phyloP scores from a whole-genome alignment of 2,888 invertebrate genomes.

The Brachyptera risi region DNA sequence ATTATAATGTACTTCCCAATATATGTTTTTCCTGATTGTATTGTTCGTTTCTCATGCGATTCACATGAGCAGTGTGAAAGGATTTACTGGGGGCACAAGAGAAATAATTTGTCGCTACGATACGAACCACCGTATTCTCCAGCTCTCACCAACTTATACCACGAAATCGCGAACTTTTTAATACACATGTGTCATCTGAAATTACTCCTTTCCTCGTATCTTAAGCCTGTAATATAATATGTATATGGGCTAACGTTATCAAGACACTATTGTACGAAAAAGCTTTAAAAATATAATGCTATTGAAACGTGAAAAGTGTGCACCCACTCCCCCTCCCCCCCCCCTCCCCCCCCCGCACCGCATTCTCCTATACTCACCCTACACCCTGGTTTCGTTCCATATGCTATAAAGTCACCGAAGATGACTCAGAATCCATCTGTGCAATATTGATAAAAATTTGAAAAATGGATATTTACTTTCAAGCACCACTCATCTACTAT shows the following conservation, averaged over 20 bases:
- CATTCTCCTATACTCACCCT: too few relatives aligned
- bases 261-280: conserved; percentile 20
- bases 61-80: too few relatives aligned
- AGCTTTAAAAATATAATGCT: conserved; percentile 18
- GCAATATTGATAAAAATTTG: conserved; percentile 34
- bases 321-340: conserved; percentile 16
- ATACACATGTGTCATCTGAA: conserved; percentile 21
- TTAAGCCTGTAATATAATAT: conserved; percentile 19
- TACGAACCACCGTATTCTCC: too few relatives aligned
- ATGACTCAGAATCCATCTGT: conserved; percentile 35
- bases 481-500: conserved; percentile 24
- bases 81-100: too few relatives aligned
- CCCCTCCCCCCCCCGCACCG: too few relatives aligned
- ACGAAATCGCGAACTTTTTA: too few relatives aligned
- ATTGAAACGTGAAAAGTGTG: conserved; percentile 19
- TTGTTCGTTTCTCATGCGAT: too few relatives aligned
- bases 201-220: conserved; percentile 15
- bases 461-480: conserved; percentile 35
- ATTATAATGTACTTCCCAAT: too few relatives aligned
- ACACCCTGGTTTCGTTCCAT: conserved; percentile 27
- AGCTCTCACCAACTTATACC: too few relatives aligned
- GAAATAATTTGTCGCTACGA: too few relatives aligned
- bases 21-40: too few relatives aligned
- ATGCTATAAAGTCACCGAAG: conserved; percentile 30
- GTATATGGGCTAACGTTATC: conserved; percentile 21